Percentiles rank a stretch among this genome's conserved stretches.
These are phyloP conservation scores for Siphamia tubifer DNA, from an alignment of 2,113 vertebrate species.

Conservation along the genomic window DNA sequence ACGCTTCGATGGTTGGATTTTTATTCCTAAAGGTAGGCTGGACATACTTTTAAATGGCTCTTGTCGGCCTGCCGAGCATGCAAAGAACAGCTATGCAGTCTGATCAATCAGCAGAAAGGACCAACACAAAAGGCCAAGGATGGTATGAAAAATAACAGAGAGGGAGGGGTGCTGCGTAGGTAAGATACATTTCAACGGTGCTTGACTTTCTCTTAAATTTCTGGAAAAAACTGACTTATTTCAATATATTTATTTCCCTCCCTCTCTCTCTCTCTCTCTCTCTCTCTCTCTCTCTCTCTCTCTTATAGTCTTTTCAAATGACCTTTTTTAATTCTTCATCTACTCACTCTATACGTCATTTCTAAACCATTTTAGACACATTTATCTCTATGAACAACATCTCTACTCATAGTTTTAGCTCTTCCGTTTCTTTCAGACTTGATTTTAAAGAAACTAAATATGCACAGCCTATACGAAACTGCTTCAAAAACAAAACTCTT, in stretches of 20 bases:
- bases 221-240: conserved; percentile 55
- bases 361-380: conserved; percentile 20
- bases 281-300: conserved; percentile 28
- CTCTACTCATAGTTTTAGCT: conserved; percentile 45
- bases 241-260: conserved; percentile 56
- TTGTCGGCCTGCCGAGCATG: conserved; percentile 66
- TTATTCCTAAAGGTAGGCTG: conserved; percentile 59
- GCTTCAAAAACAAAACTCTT: conserved; percentile 56
- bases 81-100: conserved; percentile 74
- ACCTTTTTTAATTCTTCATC: conserved; percentile 36
- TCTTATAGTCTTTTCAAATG: conserved; percentile 59
- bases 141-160: conserved; percentile 46
- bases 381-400: conserved; percentile 15
- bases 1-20: conserved; percentile 59
- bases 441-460: conserved; percentile 75
- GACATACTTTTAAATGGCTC: conserved; percentile 41
- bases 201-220: conserved; percentile 74
- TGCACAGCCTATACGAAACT: conserved; percentile 74
- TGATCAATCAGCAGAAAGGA: conserved; percentile 54
- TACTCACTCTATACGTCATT: conserved; percentile 34
- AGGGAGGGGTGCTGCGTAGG: conserved; percentile 54
- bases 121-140: conserved; percentile 58
- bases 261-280: conserved; percentile 38
- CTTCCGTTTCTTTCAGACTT: conserved; percentile 60
- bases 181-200: conserved; percentile 79